These are phyloP conservation scores for Coptodon rendalli DNA, from an alignment of 2,113 vertebrate species.

Conservation along the genomic window DNA sequence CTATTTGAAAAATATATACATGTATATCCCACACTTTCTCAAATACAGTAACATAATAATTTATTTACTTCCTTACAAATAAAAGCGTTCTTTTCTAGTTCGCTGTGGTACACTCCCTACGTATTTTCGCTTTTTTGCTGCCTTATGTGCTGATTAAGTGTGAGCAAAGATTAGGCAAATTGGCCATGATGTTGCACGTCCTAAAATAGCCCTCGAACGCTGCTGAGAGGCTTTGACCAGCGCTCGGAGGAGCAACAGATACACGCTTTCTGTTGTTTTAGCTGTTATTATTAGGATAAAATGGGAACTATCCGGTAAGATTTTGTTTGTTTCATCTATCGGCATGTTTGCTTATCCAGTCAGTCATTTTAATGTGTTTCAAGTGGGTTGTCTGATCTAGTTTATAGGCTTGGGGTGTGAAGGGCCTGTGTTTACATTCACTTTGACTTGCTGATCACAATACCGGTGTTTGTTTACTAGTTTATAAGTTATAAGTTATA, in stretches of 20 bases:
- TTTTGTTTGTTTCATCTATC: not conserved
- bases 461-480: not conserved
- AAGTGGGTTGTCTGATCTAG: not conserved
- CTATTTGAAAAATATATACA: not conserved
- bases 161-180: constrained; percentile 87
- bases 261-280: constrained; percentile 15
- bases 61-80: not conserved
- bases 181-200: constrained; percentile 69
- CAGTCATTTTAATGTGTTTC: not conserved
- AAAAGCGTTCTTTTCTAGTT: not conserved
- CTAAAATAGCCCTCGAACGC: constrained; percentile 65
- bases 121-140: not conserved
- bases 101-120: not conserved
- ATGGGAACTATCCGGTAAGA: constrained; percentile 65
- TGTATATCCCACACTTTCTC: not conserved
- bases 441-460: not conserved
- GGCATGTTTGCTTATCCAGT: not conserved
- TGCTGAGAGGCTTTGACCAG: constrained; percentile 64
- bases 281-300: constrained; percentile 8
- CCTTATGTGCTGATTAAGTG: constrained; percentile 72
- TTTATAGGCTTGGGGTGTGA: not conserved
- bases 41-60: not conserved
- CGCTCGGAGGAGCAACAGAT: constrained; percentile 16
- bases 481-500: not conserved
- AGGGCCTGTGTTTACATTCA: not conserved